These are phyloP conservation scores for Caenorhabditis sulstoni DNA, from an alignment of 2,888 invertebrate species.

Conservation along the genomic window DNA sequence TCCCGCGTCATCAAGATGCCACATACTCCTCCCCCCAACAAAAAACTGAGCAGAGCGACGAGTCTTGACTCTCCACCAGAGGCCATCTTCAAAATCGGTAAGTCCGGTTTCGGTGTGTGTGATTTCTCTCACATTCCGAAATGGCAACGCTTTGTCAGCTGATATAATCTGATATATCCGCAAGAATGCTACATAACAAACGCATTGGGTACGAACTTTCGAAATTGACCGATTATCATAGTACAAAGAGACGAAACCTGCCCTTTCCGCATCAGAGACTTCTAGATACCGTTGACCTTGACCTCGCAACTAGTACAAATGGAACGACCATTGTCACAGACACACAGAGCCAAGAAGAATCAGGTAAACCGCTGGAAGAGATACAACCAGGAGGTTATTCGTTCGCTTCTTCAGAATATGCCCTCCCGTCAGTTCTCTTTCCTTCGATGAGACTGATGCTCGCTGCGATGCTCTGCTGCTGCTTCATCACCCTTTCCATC, in stretches of 20 bases:
- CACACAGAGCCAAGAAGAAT: conserved; percentile 49
- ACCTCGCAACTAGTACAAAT: conserved; percentile 36
- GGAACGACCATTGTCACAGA: conserved; percentile 25
- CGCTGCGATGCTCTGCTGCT: conserved; percentile 77
- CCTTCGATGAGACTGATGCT: conserved; percentile 78
- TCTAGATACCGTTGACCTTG: conserved; percentile 59
- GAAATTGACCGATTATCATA: too few species aligned
- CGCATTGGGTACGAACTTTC: neutral
- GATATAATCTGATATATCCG: neutral
- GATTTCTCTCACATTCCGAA: too few species aligned
- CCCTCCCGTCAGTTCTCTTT: conserved; percentile 71
- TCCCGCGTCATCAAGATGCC: conserved; percentile 19
- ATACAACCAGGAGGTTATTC: neutral
- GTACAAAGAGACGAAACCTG: too few species aligned
- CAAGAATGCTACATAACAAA: too few species aligned
- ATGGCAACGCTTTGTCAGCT: neutral
- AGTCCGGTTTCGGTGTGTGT: conserved; percentile 3
- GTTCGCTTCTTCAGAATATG: conserved; percentile 33
- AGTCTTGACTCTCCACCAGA: conserved; percentile 71
- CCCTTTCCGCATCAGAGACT: conserved; percentile 16
- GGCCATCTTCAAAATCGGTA: conserved; percentile 72
- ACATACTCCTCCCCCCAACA: conserved; percentile 46
- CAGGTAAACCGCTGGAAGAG: neutral
- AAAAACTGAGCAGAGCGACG: conserved; percentile 56
- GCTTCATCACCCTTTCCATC: conserved; percentile 77